phyloP scores from a whole-genome alignment of 1,140 invertebrate genomes.

The Halictus rubicundus region DNA sequence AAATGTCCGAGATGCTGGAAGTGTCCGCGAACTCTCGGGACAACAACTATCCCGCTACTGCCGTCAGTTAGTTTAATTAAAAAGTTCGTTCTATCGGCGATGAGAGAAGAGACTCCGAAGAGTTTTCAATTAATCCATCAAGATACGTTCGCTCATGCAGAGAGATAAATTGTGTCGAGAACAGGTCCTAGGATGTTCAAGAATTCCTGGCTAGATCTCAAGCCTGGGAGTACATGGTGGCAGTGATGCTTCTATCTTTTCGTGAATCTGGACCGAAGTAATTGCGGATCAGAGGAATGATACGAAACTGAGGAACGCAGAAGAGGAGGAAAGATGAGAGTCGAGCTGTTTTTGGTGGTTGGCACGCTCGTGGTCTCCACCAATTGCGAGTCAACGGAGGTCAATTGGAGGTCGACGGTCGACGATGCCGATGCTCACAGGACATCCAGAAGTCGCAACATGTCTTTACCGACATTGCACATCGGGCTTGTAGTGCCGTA shows the following conservation, averaged over 20 bases:
- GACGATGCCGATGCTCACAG: neutral
- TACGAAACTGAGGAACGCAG: neutral
- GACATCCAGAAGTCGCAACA: constrained; percentile 44
- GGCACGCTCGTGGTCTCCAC: constrained; percentile 58
- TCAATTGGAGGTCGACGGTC: constrained; percentile 38
- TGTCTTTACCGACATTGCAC: constrained; percentile 72
- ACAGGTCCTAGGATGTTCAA: neutral
- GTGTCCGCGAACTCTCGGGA: neutral
- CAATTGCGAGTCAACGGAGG: constrained; percentile 32
- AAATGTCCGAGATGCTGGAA: constrained; percentile 42
- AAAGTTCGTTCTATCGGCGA: neutral
- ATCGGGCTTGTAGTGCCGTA: constrained; percentile 85
- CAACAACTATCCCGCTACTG: neutral
- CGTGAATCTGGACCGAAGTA: neutral
- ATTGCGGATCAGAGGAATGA: neutral
- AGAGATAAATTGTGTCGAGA: too few relatives aligned
- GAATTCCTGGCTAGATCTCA: neutral
- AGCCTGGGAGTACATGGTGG: too few relatives aligned
- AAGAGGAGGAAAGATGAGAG: constrained; percentile 61
- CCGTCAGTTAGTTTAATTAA: neutral
- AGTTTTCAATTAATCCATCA: neutral
- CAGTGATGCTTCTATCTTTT: neutral
- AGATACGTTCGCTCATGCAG: neutral
- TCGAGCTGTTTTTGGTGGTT: constrained; percentile 60
- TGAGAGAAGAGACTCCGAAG: neutral